Conservation (phyloP, 2,113 vertebrate genomes). For the Tursiops truncatus region DNA sequence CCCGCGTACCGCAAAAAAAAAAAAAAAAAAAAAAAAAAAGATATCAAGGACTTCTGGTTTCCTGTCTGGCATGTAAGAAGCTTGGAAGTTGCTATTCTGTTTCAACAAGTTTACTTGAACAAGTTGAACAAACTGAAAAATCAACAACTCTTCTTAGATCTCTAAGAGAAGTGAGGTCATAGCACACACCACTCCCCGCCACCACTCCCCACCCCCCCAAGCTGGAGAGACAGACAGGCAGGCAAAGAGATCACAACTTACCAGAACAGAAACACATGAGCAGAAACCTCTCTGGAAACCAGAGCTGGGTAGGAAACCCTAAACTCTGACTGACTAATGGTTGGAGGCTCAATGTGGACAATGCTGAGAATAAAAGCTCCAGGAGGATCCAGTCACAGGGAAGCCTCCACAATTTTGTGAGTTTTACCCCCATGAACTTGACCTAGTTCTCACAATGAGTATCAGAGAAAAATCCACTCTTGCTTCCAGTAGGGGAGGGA, state of each 20-base stretch:
- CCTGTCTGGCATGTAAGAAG: neutral
- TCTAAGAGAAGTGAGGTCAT: neutral
- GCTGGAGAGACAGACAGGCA: neutral
- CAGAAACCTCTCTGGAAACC: neutral
- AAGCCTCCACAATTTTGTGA: neutral
- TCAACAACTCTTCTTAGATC: neutral
- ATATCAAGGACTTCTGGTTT: neutral
- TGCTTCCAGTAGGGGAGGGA: neutral
- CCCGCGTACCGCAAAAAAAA: too few species aligned
- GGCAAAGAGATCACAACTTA: neutral
- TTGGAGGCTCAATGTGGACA: neutral
- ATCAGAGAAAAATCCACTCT: neutral
- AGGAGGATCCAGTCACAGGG: neutral
- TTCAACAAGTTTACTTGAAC: neutral
- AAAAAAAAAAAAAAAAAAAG: too few species aligned
- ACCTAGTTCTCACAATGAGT: neutral
- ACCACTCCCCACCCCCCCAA: neutral
- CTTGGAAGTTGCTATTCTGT: neutral
- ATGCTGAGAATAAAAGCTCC: neutral
- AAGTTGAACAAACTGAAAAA: neutral
- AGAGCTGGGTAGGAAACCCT: neutral
- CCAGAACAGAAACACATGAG: neutral
- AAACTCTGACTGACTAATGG: neutral
- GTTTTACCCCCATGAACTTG: neutral
- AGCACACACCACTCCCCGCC: neutral